Conservation (phyloP, 2,113 vertebrate genomes). For the Catharus bicknelli region DNA sequence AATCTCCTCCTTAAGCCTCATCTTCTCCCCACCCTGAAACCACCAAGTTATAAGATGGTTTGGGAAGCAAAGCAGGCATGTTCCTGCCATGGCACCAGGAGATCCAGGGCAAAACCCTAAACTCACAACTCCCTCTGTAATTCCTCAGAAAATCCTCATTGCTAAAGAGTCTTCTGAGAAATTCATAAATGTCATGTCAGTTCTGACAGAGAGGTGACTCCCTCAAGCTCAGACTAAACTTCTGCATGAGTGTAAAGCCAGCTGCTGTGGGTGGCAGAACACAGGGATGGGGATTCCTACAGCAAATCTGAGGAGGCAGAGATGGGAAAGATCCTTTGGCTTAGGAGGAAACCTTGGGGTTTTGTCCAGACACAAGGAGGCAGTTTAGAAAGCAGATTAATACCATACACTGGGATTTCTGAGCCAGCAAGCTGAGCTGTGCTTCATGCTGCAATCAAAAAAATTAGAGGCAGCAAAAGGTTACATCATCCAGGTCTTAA, state of each 20-base stretch:
- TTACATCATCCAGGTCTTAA: constrained; percentile 48
- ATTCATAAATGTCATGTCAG: not conserved
- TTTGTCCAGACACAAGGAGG: not conserved
- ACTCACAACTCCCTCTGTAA: not conserved
- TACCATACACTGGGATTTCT: not conserved
- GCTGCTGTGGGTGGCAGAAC: not conserved
- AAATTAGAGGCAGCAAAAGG: constrained; percentile 37
- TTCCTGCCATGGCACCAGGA: not conserved
- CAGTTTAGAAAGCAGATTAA: not conserved
- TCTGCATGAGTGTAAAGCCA: not conserved
- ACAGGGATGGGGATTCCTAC: not conserved
- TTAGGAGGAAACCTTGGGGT: not conserved
- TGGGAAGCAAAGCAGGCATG: not conserved
- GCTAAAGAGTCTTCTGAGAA: not conserved
- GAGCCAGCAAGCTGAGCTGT: not conserved
- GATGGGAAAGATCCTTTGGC: not conserved
- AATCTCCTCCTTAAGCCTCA: not conserved
- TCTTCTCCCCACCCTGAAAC: not conserved
- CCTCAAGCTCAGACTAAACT: not conserved
- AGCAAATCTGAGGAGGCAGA: not conserved
- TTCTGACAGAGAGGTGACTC: not conserved
- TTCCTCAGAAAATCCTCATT: not conserved
- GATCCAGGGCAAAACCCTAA: not conserved
- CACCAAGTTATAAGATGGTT: not conserved
- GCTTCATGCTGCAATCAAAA: constrained; percentile 26